Percentiles rank a stretch among this genome's conserved stretches.
Conservation (phyloP, 2,113 vertebrate species). For the Syrrhaptes paradoxus region DNA sequence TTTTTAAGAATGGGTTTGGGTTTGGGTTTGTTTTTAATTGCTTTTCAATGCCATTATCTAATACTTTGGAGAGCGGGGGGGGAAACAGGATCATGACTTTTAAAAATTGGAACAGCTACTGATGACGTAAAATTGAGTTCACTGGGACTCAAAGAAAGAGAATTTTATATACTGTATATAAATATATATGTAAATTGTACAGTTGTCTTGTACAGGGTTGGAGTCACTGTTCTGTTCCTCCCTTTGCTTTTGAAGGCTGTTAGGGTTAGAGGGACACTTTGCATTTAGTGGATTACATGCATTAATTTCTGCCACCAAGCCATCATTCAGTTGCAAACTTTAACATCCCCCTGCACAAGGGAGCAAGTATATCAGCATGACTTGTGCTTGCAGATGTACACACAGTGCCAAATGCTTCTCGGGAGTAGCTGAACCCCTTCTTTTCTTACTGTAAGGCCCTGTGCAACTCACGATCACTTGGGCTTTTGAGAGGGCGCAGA, state of each 20-base stretch:
- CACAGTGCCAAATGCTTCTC: not conserved
- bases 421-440: not conserved
- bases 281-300: not conserved
- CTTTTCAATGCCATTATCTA: slow-evolving; percentile 70
- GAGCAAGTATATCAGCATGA: not conserved
- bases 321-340: not conserved
- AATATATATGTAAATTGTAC: slow-evolving; percentile 87
- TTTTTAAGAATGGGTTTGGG: slow-evolving; percentile 69
- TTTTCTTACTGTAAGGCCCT: not conserved
- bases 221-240: slow-evolving; percentile 58
- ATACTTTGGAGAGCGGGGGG: slow-evolving; percentile 55
- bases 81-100: slow-evolving; percentile 47
- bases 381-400: not conserved
- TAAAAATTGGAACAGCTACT: slow-evolving; percentile 78
- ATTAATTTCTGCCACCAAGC: slow-evolving; percentile 8
- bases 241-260: slow-evolving; percentile 20
- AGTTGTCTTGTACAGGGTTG: slow-evolving; percentile 82
- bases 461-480: not conserved
- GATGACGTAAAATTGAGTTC: slow-evolving; percentile 73
- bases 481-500: not conserved
- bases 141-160: slow-evolving; percentile 70
- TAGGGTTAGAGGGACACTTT: slow-evolving; percentile 23
- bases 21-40: slow-evolving; percentile 55
- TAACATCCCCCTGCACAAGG: not conserved
- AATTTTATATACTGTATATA: slow-evolving; percentile 86